Evolutionary conservation across 2,113 vertebrate species (phyloP).

Genomic region (Myrmophylax atrothorax): DNA sequence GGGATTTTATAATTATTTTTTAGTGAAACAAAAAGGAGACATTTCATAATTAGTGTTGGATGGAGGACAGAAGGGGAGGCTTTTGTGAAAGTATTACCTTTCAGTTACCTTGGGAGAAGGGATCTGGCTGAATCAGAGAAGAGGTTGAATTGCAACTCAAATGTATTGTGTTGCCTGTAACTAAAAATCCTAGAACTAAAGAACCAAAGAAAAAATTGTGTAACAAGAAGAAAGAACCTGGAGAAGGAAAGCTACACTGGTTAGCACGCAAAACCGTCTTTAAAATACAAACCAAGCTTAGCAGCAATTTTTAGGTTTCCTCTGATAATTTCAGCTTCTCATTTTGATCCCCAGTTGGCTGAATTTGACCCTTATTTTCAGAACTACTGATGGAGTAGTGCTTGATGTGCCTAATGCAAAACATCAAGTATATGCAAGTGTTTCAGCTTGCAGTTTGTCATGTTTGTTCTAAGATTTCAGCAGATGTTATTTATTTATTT

Average conservation of each 20-base stretch:
- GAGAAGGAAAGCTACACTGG: not conserved
- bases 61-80: not conserved
- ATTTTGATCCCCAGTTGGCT: not conserved
- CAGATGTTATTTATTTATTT: slow-evolving; percentile 46
- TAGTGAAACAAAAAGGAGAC: not conserved
- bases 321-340: not conserved
- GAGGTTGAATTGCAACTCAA: not conserved
- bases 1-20: not conserved
- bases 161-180: not conserved
- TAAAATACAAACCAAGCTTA: not conserved
- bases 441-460: not conserved
- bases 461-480: slow-evolving; percentile 3
- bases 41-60: not conserved
- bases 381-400: not conserved
- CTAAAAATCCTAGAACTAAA: not conserved
- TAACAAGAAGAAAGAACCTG: not conserved
- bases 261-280: not conserved
- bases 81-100: not conserved
- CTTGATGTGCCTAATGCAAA: not conserved
- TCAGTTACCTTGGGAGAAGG: not conserved
- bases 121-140: not conserved
- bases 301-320: not conserved
- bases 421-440: not conserved
- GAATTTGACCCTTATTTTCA: not conserved
- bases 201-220: not conserved